Base-by-base conservation (phyloP, 23 tunicate genomes). In the Pegea sp. region DNA sequence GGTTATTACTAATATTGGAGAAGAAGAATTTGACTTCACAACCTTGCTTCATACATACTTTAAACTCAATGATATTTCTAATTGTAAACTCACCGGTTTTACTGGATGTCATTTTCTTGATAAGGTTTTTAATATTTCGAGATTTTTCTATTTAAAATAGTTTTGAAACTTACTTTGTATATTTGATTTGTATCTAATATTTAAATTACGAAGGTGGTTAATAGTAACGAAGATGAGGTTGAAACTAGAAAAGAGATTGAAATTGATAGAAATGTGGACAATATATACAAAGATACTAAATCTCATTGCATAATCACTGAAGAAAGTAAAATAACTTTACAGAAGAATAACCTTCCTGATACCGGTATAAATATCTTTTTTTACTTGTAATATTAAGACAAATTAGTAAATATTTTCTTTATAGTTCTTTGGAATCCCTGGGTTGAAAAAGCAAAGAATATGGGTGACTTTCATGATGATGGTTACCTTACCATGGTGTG, bases 361-460 rank as follows among this genome's bases (percentile, higher is more conserved):
- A 90, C 90, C 52, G 84, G 86, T 86, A 38, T 8, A 38, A 38
- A 16, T 8, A 38, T 38, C 16, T 38, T 38, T 38, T 38, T 11
- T 38, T 8, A 38, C 11, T 16, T 16, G 16, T 38, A 16, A 16
- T 11, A 18, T 13, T 18, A 18, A 50, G 19, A 50, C 7, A 6
- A 13, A 20, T 21, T 7, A 50, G 6, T 50, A 11, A 21, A 18
- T 50, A 13, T 18, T 61, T 60, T 34, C 22, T 20, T 24, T 29
- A 24, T 57, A 70, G 98, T 90, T 1, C 51, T 90, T 29, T 90
- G 98, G 98, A 90, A 90, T 59, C 98, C 98, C 0, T 90, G 98
- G 98, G 6, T 26, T 0, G 71, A 61, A 27, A 90, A 90, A 53
- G 91, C 98, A 13, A 54, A 57, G 33, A 71, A 70, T 24, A 90